Percentiles rank a stretch among this genome's conserved stretches.
Conservation (phyloP, 2,797 vertebrate genomes). For the Brachyrhaphis roseni region DNA sequence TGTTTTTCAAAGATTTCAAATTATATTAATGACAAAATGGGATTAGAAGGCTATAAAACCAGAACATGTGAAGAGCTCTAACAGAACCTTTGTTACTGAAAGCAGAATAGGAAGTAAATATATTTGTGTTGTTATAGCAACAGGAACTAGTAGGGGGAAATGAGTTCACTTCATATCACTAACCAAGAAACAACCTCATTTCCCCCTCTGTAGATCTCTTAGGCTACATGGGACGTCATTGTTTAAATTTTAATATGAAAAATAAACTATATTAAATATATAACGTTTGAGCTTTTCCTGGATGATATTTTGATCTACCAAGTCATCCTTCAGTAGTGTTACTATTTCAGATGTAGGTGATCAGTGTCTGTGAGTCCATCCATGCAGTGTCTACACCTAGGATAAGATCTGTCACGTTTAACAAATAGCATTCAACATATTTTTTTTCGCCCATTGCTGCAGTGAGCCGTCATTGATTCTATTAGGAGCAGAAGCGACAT, state of each 20-base stretch:
- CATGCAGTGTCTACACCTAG: background rate
- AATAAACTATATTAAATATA: background rate
- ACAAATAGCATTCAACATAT: background rate
- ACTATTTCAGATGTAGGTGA: constrained; percentile 54
- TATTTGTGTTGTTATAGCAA: constrained; percentile 79
- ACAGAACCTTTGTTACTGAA: background rate
- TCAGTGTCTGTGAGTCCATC: background rate
- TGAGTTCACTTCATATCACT: constrained; percentile 62
- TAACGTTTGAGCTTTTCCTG: constrained; percentile 54
- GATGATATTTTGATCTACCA: constrained; percentile 41
- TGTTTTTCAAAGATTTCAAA: background rate
- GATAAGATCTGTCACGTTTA: background rate
- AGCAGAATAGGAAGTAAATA: constrained; percentile 77
- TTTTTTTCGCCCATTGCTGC: background rate
- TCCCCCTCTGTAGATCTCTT: constrained; percentile 59
- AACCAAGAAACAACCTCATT: constrained; percentile 57
- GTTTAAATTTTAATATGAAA: background rate
- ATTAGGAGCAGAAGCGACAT: background rate
- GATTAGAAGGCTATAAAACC: background rate
- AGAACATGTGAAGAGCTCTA: background rate
- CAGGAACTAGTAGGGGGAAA: constrained; percentile 58
- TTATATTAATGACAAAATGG: background rate
- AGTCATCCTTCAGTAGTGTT: constrained; percentile 37
- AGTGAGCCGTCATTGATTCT: background rate
- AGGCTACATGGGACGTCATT: constrained; percentile 58